A percentile compares a stretch with the other conserved stretches of the same genome.
Conservation (phyloP, 1,140 invertebrate species). For the Megathymus violae region DNA sequence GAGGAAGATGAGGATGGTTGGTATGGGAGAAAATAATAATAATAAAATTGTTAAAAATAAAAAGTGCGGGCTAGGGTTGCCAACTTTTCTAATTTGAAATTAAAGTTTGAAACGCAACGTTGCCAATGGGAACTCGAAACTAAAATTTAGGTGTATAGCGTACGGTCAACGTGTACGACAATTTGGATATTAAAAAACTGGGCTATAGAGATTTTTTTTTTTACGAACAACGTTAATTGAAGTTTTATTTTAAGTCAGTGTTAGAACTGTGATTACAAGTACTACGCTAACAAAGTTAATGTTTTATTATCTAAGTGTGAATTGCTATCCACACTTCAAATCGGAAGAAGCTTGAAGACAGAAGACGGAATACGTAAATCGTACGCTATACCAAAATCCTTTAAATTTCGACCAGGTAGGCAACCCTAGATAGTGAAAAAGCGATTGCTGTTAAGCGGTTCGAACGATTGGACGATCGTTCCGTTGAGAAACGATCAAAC, state of each 20-base stretch:
- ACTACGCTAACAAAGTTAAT: no score
- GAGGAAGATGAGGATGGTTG: slow-evolving; percentile 43
- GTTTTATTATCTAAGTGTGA: no score
- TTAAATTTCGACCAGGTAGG: slow-evolving; percentile 4
- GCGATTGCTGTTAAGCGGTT: slow-evolving; percentile 31
- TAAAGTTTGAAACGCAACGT: background rate
- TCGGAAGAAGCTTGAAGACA: no score
- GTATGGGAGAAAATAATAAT: slow-evolving; percentile 56
- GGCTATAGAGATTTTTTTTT: no score
- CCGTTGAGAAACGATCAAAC: slow-evolving; percentile 43
- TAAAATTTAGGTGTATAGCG: slow-evolving; percentile 1
- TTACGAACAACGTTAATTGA: background rate
- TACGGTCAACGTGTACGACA: background rate
- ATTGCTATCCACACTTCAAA: no score
- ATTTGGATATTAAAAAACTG: background rate
- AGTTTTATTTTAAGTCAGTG: background rate
- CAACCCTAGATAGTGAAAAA: slow-evolving; percentile 32
- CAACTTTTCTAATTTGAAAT: slow-evolving; percentile 31
- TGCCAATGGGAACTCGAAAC: slow-evolving; percentile 1
- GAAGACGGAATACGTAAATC: background rate
- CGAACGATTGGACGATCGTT: slow-evolving; percentile 39
- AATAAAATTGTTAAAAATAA: slow-evolving; percentile 61
- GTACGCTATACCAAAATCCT: slow-evolving; percentile 3
- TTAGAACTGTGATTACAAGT: no score
- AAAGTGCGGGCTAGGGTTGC: slow-evolving; percentile 63